Base-by-base conservation (phyloP, 2,888 invertebrate genomes). In the Caenorhabditis macrosperma region DNA sequence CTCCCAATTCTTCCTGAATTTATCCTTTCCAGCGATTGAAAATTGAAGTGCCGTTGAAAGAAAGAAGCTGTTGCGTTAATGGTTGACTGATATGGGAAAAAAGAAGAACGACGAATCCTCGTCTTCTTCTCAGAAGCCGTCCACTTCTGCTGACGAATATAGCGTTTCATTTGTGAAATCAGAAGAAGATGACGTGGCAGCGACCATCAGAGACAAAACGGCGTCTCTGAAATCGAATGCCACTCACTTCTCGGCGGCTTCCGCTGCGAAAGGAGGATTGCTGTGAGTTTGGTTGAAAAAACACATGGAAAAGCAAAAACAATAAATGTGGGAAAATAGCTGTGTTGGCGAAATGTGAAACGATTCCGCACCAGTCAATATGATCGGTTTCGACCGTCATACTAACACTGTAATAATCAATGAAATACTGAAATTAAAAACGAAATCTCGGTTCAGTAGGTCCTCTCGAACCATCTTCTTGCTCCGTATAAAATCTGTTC, bases 161-260 rank as follows among this genome's bases (percentile, higher is more conserved):
- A 66, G 66, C 10, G 78, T 78, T 0, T 63, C 63, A 2, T 78
- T 78, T 38, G 78, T 78, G 12, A 78, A 69, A 38, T 24, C 66
- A 9, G 59, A 71, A 33, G 78, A 64, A 20, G 69, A 69, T 35
- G 63, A 63, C 28, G 71, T 60, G 63, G 41, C 64, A 17, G 52
- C 79, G 0, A 68, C 74, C 20, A 69, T 84, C 30, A 28, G 67
- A 4, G 81, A 84, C 30, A 78, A 82, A 54, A 84, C 84, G 4
- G 78, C 80, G 2, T 82, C 82, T 30, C 61, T 84, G 17, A 82
- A 84, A 30, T 84, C 84, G 28, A 82, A 69, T 9, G 77, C 79
- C 20, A 83, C 83, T 2, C 66, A 78, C 48, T 71, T 78, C 38
- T 68, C 78, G 26, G 72, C 72, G 22, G 64, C 71, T n/a, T 69